Evolutionary conservation across 2,113 vertebrate genomes (phyloP).

Genomic region (Reinhardtius hippoglossoides): DNA sequence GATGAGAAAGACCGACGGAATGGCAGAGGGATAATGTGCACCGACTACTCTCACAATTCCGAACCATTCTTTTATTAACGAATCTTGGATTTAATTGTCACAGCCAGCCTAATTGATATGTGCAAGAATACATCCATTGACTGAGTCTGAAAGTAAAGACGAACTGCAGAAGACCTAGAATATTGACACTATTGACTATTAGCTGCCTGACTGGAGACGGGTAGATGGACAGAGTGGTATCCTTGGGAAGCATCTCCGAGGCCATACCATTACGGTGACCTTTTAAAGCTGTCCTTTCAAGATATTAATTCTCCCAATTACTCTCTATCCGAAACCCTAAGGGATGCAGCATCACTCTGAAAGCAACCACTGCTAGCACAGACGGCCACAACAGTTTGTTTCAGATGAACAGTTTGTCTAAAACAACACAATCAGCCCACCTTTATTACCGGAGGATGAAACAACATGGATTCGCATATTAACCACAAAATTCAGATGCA

Average conservation of each 20-base stretch:
- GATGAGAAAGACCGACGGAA: constrained; percentile 55
- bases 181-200: constrained; percentile 76
- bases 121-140: constrained; percentile 33
- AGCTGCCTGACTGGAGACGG: constrained; percentile 49
- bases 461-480: constrained; percentile 38
- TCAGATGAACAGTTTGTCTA: background rate
- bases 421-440: constrained; percentile 15
- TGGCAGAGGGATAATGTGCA: constrained; percentile 42
- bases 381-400: constrained; percentile 12
- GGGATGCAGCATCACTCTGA: constrained; percentile 3
- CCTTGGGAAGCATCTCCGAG: constrained; percentile 60
- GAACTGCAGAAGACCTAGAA: constrained; percentile 6
- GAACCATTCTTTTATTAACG: constrained; percentile 35
- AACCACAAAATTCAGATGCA: constrained; percentile 32
- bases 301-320: constrained; percentile 52
- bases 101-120: background rate
- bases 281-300: constrained; percentile 71
- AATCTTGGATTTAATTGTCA: constrained; percentile 51
- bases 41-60: constrained; percentile 31
- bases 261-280: constrained; percentile 63
- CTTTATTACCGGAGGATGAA: constrained; percentile 8
- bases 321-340: constrained; percentile 23
- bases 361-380: constrained; percentile 19
- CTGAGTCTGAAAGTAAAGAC: constrained; percentile 14
- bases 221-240: constrained; percentile 58